A percentile compares a stretch with the other conserved stretches of the same genome.
Evolutionary conservation across 1,140 invertebrate species (phyloP).

Genomic region (Sminthurinus signatus): DNA sequence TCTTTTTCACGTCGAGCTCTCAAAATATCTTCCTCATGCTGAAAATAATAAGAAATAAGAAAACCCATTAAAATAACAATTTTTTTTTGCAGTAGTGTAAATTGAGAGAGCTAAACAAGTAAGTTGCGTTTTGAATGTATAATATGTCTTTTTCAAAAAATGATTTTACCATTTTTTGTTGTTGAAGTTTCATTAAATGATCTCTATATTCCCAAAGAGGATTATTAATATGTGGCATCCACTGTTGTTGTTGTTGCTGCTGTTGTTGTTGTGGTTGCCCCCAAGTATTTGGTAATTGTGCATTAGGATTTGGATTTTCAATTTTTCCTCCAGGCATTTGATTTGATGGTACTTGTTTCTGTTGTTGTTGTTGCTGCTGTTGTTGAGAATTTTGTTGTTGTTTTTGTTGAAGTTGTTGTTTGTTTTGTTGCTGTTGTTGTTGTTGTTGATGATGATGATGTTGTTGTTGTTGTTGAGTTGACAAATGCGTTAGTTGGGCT

Average conservation of each 20-base stretch:
- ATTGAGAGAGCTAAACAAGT: no score
- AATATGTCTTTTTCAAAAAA: constrained; percentile 9
- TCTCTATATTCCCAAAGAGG: constrained; percentile 36
- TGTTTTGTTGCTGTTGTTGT: constrained; percentile 7
- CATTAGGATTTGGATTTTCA: background rate
- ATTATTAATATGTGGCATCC: constrained; percentile 7
- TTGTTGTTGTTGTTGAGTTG: constrained; percentile 26
- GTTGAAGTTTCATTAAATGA: constrained; percentile 32
- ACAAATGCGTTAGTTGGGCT: constrained; percentile 36
- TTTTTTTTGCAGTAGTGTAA: no score
- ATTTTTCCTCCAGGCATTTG: background rate
- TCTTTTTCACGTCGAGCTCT: constrained; percentile 31
- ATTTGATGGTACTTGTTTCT: background rate
- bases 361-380: constrained; percentile 14
- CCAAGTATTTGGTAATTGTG: background rate
- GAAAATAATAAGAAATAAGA: constrained; percentile 16
- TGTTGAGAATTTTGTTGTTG: constrained; percentile 14
- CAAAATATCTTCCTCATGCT: constrained; percentile 47
- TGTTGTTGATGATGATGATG: constrained; percentile 12
- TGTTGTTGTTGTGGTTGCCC: constrained; percentile 3
- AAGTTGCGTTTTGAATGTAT: background rate
- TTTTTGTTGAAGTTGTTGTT: constrained; percentile 11
- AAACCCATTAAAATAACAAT: background rate
- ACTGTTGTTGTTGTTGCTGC: background rate
- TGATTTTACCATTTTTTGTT: constrained; percentile 32